Base-by-base conservation (phyloP, 2,113 vertebrate genomes). In the Cephalophus harveyi region DNA sequence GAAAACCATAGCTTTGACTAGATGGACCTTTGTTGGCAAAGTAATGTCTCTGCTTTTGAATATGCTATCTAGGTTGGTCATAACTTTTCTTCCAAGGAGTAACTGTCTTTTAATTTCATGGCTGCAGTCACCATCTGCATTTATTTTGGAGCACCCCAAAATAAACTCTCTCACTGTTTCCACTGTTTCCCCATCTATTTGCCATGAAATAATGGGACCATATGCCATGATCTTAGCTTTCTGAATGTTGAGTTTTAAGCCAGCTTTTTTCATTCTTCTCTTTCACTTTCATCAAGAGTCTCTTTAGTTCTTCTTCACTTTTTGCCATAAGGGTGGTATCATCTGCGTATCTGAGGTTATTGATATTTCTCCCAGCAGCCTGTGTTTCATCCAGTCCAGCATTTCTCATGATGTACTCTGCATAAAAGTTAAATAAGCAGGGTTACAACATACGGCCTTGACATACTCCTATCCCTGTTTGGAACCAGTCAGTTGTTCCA, bases 71-170 rank as follows among this genome's bases (percentile, higher is more conserved):
- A 36, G 17, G n/a, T 71, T 71, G 17, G n/a, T 71, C n/a, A 71
- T 71, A 6, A 71, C 64, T 36, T 71, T 71, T 4, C 64, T 36
- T 36, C 64, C n/a, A 71, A 71, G n/a, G 17, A 71, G n/a, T 36
- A 71, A 71, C 9, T 23, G 2, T 71, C 9, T 36, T 71, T 36
- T 36, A 71, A 36, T 71, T 71, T 36, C 64, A 71, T 71, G 64
- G n/a, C 64, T 71, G 17, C 17, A 36, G 0, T 23, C n/a, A 71
- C 64, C n/a, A 36, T 71, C 17, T 21, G 64, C 64, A 71, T 10
- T 71, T 2, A 71, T 71, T 71, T 71, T 71, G 19, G 64, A 71
- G 64, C 2, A 0, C n/a, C n/a, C n/a, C 0, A 36, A 36, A 36
- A 67, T 67, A 36, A n/a, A 67, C 8, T 21, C 33, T 67, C 8